A percentile compares a stretch with the other conserved stretches of the same genome.
These are phyloP conservation scores for Lasioglossum oenotherae DNA, from an alignment of 2,888 invertebrate genomes.

Conservation along the genomic window DNA sequence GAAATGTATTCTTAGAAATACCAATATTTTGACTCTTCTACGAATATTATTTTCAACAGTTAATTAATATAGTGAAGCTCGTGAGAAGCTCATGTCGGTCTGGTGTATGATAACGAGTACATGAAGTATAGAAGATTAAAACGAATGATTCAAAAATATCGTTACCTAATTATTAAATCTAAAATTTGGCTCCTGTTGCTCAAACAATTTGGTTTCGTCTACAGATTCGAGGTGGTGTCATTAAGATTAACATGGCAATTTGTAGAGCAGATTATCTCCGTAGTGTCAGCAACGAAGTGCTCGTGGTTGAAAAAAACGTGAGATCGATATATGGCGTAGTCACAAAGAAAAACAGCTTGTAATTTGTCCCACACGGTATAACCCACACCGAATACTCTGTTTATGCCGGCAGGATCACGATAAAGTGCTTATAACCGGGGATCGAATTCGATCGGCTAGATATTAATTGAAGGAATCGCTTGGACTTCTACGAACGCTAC, in stretches of 20 bases:
- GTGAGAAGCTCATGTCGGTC: not conserved
- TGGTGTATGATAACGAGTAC: not conserved
- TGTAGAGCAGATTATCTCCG: not conserved
- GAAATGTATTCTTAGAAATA: not conserved
- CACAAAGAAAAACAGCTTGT: not conserved
- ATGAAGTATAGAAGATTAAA: not conserved
- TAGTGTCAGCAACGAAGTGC: not conserved
- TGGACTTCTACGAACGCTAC: conserved; percentile 33
- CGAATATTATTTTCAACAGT: not conserved
- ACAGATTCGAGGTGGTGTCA: not conserved
- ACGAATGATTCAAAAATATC: no score
- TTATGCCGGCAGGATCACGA: not conserved
- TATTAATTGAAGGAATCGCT: conserved; percentile 46
- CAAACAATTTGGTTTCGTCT: no score
- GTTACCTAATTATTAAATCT: no score
- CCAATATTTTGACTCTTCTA: not conserved
- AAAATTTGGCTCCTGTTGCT: no score
- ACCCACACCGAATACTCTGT: not conserved
- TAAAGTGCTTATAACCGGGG: conserved; percentile 1
- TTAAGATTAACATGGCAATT: not conserved
- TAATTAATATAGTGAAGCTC: not conserved
- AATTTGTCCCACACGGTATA: not conserved
- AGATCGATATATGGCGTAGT: not conserved
- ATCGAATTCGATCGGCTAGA: conserved; percentile 12
- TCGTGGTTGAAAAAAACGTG: not conserved